These are phyloP conservation scores for Itoplectis maculator DNA, from an alignment of 2,888 invertebrate genomes.

Conservation along the genomic window DNA sequence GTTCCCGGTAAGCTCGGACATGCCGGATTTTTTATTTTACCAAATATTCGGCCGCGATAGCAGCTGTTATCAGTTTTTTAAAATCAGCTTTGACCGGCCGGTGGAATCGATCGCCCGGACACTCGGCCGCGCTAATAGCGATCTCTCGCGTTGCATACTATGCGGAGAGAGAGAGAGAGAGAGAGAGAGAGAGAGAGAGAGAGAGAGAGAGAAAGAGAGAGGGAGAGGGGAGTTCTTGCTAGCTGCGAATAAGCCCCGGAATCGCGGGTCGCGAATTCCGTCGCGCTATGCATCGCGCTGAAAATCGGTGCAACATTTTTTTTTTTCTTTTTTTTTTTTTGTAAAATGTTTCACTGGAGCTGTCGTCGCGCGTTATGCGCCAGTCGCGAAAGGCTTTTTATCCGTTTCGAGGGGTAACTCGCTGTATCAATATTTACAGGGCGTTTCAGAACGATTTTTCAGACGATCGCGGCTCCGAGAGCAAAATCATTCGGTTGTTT, in stretches of 20 bases:
- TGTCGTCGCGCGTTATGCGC: background rate
- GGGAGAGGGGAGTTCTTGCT: background rate
- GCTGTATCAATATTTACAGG: background rate
- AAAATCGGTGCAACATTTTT: constrained; percentile 1
- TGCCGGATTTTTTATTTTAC: constrained; percentile 41
- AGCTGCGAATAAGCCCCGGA: background rate
- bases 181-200: no score
- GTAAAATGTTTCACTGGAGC: background rate
- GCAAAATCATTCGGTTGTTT: no score
- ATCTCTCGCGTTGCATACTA: no score
- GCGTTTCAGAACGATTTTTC: no score
- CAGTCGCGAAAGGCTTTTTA: constrained; percentile 10
- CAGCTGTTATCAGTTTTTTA: constrained; percentile 58
- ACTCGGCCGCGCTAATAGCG: constrained; percentile 8
- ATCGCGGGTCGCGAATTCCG: background rate
- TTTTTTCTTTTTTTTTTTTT: background rate
- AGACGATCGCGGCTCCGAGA: no score
- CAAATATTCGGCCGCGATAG: constrained; percentile 44
- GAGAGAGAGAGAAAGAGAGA: no score
- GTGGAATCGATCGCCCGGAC: constrained; percentile 13
- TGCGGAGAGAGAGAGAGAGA: no score
- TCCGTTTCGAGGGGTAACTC: background rate
- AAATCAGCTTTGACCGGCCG: constrained; percentile 38
- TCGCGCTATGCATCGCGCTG: background rate
- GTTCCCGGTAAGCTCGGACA: constrained; percentile 37